phyloP scores from a whole-genome alignment of 2,888 invertebrate genomes.

The Lamellibrachia satsuma region DNA sequence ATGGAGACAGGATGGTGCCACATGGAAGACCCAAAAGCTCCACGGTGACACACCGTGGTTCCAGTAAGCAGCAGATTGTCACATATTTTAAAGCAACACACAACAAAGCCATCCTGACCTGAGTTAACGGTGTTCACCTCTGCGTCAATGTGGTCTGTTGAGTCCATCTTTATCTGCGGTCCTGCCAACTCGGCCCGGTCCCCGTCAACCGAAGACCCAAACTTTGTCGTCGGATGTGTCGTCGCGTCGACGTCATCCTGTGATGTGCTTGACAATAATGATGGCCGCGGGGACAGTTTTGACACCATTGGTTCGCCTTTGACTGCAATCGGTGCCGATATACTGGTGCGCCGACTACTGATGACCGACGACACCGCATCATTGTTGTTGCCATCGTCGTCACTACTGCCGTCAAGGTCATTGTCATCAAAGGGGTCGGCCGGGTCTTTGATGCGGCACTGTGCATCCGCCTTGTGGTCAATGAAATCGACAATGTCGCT shows the following conservation, averaged over 20 bases:
- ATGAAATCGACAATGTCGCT: constrained; percentile 59
- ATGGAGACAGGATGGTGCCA: no score
- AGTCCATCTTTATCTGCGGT: neutral
- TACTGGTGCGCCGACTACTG: constrained; percentile 4
- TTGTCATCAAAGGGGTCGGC: neutral
- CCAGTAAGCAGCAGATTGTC: neutral
- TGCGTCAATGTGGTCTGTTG: neutral
- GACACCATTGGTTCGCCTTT: neutral
- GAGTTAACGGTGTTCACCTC: constrained; percentile 17
- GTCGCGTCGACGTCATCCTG: neutral
- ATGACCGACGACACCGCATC: neutral
- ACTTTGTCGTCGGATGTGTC: neutral
- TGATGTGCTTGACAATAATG: neutral
- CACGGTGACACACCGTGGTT: neutral
- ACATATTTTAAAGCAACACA: neutral
- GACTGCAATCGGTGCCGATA: neutral
- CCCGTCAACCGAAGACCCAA: neutral
- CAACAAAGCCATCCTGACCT: constrained; percentile 13
- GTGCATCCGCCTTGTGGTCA: constrained; percentile 50
- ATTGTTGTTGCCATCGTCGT: neutral
- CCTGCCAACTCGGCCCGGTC: constrained; percentile 3
- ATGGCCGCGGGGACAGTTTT: neutral
- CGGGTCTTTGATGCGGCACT: neutral
- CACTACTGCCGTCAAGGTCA: neutral
- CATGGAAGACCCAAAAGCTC: neutral